Evolutionary conservation across 2,113 vertebrate species (phyloP), one percentile per base, ranked within the genome.

Genomic region (Conger conger): DNA sequence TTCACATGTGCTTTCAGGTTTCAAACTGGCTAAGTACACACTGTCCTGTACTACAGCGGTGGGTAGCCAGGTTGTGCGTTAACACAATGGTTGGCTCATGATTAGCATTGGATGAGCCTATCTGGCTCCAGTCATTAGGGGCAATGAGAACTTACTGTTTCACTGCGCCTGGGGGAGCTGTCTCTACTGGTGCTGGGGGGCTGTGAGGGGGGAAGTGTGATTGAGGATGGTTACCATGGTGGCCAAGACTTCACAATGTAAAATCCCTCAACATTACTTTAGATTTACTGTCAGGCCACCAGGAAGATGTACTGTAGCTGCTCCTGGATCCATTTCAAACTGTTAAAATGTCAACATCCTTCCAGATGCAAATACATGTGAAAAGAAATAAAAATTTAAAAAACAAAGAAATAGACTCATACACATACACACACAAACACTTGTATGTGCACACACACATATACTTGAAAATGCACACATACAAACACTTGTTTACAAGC

Each of bases 151-250:
- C 85, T 90, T 88, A 87, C 85, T 90, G 86, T 84, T 87, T 90
- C 79, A 78, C 86, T 82, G 79, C 2, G 60, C 86, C 88, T 84
- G 82, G 87, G 87, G 81, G 90, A 93, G 79, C 87, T 79, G 53
- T 84, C 84, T 2, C 83, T 84, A 85, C 85, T 83, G 79, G 85
- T 83, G 79, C 45, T 89, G 79, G 76, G 83, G 53, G 76, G 88
- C 88, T 89, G 87, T 83, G 5, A 80, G 33, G 73, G 33, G 73
- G 60, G 85, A 82, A 54, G 73, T 35, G 36, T 63, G 13, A 54
- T 36, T 27, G n/a, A 60, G n/a, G 80, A 82, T 37, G 33, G 54
- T 82, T 82, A 82, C 57, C 57, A 42, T 35, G 54, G 50, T 82
- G 80, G 36, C 53, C 1, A 23, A 36, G 15, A 57, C 80, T 60